A percentile compares a stretch with the other conserved stretches of the same genome.
phyloP scores from a whole-genome alignment of 1,140 invertebrate species.

The Bombus huntii region DNA sequence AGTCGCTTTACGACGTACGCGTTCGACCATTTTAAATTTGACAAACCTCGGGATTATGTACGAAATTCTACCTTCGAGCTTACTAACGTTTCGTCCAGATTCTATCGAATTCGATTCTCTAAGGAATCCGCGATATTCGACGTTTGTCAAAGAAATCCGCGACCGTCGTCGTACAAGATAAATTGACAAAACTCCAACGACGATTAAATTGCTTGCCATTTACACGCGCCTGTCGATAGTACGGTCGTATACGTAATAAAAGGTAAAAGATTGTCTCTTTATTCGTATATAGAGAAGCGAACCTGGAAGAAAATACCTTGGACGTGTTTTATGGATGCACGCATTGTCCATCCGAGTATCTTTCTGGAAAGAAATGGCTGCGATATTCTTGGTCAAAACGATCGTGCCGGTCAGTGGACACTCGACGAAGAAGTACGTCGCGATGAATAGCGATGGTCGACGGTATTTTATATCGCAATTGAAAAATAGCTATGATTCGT shows the following conservation, averaged over 20 bases:
- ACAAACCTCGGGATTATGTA: no score
- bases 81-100: no score
- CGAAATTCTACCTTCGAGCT: no score
- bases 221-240: no score
- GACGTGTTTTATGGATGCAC: neutral
- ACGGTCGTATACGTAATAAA: neutral
- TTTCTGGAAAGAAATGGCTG: neutral
- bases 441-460: neutral
- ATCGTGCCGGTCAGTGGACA: conserved; percentile 18
- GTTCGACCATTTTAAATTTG: no score
- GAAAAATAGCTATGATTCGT: conserved; percentile 62
- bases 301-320: neutral
- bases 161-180: no score
- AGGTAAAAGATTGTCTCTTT: neutral
- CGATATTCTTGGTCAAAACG: conserved; percentile 50
- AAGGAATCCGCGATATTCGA: no score
- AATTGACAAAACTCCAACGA: no score
- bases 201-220: no score
- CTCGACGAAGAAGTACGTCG: conserved; percentile 13
- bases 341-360: neutral
- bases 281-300: neutral
- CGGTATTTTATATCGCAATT: conserved; percentile 56
- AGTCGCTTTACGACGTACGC: no score
- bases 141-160: no score
- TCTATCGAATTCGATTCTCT: no score